Base-by-base conservation (phyloP, 1,140 invertebrate genomes). In the Phocides pigmalion region DNA sequence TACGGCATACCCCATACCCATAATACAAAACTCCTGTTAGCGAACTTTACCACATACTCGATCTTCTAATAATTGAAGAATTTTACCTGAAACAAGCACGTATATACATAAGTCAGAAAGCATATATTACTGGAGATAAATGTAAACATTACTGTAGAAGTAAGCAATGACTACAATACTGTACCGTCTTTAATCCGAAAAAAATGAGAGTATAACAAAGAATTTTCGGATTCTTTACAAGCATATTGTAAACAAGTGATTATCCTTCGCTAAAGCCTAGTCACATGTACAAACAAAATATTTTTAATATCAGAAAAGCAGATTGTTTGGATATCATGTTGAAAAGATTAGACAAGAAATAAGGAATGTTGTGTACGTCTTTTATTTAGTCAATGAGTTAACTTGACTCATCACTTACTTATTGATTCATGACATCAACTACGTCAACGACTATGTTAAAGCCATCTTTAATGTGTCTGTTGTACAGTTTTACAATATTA, bases 281-380 rank as follows among this genome's bases (percentile, higher is more conserved):
- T 11, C 25, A 35, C 3, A 17, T 51, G 25, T 15, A 9, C 32
- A 35, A 51, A 51, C 49, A 51, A 35, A 9, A 28, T 35, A 19
- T 28, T 28, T 51, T 32, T 51, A 51, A 35, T 51, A 51, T 51
- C 25, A 15, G 25, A 9, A 35, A 35, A 35, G 17, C 25, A 35
- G 4, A 9, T 35, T 51, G 25, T 47, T 25, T 47, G n/a, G 20
- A 12, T 12, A 22, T 14, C 3, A 12, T 12, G 16, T 16, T 6
- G 15, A 44, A 17, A n/a, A 35, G 3, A 32, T 35, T 2, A 35
- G n/a, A n/a, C n/a, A 35, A n/a, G n/a, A 35, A 22, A 2, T 35
- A 35, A 12, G 32, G 6, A 2, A 1, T 12, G 32, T 35, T 22
- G 9, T 8, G 11, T 35, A 12, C 9, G 25, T 8, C 1, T 8